Percentiles rank a stretch among this genome's conserved stretches.
phyloP scores from a whole-genome alignment of 2,888 invertebrate genomes.

The Chloroclysta siterata region DNA sequence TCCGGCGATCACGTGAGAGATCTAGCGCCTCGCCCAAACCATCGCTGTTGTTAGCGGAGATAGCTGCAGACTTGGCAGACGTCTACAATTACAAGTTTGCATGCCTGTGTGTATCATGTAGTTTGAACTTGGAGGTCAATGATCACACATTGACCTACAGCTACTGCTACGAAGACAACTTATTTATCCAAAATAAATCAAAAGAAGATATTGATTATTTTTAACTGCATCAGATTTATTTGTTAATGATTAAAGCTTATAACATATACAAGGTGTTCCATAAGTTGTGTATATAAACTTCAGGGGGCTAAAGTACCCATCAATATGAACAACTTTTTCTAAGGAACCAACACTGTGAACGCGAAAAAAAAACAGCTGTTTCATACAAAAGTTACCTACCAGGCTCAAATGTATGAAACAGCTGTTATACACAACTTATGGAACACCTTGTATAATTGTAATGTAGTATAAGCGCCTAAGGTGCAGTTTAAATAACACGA shows the following conservation, averaged over 20 bases:
- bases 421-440: no score
- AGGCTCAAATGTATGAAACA: no score
- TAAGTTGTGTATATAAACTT: no score
- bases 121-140: background rate
- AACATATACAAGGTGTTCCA: no score
- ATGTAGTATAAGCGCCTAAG: background rate
- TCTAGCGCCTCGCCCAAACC: constrained; percentile 50
- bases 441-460: no score
- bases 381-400: no score
- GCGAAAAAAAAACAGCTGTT: no score
- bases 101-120: background rate
- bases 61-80: constrained; percentile 11
- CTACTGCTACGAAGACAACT: background rate
- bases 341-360: no score
- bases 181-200: background rate
- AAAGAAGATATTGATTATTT: background rate
- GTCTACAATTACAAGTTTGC: constrained; percentile 6
- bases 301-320: no score
- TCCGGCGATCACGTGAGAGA: constrained; percentile 79
- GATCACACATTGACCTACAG: background rate
- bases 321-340: no score
- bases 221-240: background rate
- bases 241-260: background rate
- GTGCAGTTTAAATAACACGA: background rate
- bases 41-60: constrained; percentile 17